phyloP scores from a whole-genome alignment of 2,888 invertebrate species.

The Trichogramma evanescens region DNA sequence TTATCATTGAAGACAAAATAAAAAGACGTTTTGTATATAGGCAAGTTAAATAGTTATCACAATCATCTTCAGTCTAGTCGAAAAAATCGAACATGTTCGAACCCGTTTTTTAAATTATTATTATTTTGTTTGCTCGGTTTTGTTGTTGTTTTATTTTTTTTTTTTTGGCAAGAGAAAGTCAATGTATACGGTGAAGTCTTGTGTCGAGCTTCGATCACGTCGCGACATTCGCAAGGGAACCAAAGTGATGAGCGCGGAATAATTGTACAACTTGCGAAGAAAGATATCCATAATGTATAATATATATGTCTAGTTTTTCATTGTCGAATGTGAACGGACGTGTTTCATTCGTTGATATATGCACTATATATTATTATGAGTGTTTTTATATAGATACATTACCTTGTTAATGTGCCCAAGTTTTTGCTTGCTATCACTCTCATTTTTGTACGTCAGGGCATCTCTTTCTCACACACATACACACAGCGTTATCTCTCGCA shows the following conservation, averaged over 20 bases:
- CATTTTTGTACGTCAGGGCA: too few relatives aligned
- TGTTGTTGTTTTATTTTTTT: too few relatives aligned
- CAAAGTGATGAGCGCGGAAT: conserved; percentile 7
- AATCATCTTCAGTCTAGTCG: conserved; percentile 47
- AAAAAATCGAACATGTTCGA: conserved; percentile 44
- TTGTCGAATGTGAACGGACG: conserved; percentile 20
- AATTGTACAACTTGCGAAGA: background rate
- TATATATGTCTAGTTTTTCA: conserved; percentile 1
- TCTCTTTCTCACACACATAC: background rate
- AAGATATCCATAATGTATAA: background rate
- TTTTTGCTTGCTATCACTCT: too few relatives aligned
- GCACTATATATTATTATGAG: background rate
- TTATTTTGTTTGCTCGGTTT: too few relatives aligned
- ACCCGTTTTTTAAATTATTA: conserved; percentile 27
- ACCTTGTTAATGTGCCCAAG: conserved; percentile 15
- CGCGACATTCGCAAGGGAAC: conserved; percentile 7
- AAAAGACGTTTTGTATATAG: conserved; percentile 38
- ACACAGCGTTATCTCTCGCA: background rate
- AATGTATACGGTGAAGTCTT: conserved; percentile 23
- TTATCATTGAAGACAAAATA: too few relatives aligned
- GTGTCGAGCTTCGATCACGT: background rate
- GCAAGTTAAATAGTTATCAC: conserved; percentile 48
- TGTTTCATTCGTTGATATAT: conserved; percentile 22
- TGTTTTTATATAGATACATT: conserved; percentile 17
- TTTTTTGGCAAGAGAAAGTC: conserved; percentile 37